Base-by-base conservation (phyloP, 2,888 invertebrate genomes). In the Patella caerulea region DNA sequence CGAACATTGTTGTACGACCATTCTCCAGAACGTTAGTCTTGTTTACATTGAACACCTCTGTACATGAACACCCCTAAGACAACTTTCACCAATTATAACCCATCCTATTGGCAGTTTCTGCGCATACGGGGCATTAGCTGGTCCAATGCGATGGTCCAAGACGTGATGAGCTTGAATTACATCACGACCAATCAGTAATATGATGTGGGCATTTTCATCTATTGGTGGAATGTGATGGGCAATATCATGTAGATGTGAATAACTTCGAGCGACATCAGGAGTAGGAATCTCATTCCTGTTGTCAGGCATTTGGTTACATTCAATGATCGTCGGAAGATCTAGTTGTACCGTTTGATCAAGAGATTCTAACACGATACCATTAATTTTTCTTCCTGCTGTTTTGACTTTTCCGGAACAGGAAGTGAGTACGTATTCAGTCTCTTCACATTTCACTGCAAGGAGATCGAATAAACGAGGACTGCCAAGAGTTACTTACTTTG, bases 231-330 rank as follows among this genome's bases (percentile, higher is more conserved):
- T 55, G n/a, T 55, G 12, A 19, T 72, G n/a, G 17, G 72, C 54
- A 15, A 76, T 29, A 34, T 29, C 72, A 72, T 19, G 17, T 29
- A 76, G 52, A 53, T 76, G 76, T 29, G 72, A 45, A 73, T 76
- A 52, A 7, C 24, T 15, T 34, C 15, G 34, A 73, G 76, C 56
- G 34, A 76, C 59, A 19, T 72, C 45, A n/a, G 76, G 76, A n/a
- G 72, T 76, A 24, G 77, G 52, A n/a, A 77, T 77, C 54, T 73
- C 73, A 19, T 19, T n/a, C 45, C 69, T 29, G 15, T 52, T 15
- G 24, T 65, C 45, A 14, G 77, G 73, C n/a, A 77, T 74, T 29
- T 72, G 11, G 29, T 77, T 69, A 74, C 77, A 77, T 71, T 77
- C 73, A 34, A 34, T 34, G 34, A 34, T 34, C 34, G 34, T 2